Conservation (phyloP, 2,888 invertebrate genomes). For the Spodoptera littoralis region DNA sequence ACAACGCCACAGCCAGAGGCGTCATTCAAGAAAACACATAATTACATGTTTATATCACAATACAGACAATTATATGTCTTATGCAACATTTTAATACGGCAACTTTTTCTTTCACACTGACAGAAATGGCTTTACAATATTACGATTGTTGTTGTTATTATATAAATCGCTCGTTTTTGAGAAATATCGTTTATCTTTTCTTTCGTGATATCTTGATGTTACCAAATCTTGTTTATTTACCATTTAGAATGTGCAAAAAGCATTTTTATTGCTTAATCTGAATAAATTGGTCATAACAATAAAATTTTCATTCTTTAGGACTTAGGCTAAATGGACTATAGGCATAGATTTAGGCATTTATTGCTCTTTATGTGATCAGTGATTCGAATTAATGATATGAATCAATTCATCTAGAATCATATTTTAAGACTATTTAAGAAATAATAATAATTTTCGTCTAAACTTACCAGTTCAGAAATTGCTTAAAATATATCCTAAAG, state of each 20-base stretch:
- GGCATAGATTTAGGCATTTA: too few relatives aligned
- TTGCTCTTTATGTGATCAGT: too few relatives aligned
- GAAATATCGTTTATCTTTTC: conserved; percentile 9
- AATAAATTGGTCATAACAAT: too few relatives aligned
- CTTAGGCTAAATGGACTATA: too few relatives aligned
- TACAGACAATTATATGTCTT: conserved; percentile 45
- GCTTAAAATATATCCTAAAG: neutral
- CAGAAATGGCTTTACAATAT: conserved; percentile 45
- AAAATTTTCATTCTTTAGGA: too few relatives aligned
- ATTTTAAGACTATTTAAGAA: too few relatives aligned
- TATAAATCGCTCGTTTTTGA: conserved; percentile 32
- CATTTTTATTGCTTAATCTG: too few relatives aligned
- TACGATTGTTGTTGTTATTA: conserved; percentile 40
- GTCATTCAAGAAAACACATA: conserved; percentile 56
- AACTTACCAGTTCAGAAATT: neutral
- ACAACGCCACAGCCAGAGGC: conserved; percentile 25
- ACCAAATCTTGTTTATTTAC: neutral
- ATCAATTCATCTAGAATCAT: too few relatives aligned
- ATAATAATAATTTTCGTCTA: too few relatives aligned
- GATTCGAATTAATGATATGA: too few relatives aligned
- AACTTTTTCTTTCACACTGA: conserved; percentile 56
- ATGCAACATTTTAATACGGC: conserved; percentile 35
- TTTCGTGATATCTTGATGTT: conserved; percentile 19
- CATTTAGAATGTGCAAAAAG: too few relatives aligned
- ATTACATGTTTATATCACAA: conserved; percentile 53